A percentile compares a stretch with the other conserved stretches of the same genome.
phyloP scores from a whole-genome alignment of 2,797 vertebrate genomes.

The Falco concolor region DNA sequence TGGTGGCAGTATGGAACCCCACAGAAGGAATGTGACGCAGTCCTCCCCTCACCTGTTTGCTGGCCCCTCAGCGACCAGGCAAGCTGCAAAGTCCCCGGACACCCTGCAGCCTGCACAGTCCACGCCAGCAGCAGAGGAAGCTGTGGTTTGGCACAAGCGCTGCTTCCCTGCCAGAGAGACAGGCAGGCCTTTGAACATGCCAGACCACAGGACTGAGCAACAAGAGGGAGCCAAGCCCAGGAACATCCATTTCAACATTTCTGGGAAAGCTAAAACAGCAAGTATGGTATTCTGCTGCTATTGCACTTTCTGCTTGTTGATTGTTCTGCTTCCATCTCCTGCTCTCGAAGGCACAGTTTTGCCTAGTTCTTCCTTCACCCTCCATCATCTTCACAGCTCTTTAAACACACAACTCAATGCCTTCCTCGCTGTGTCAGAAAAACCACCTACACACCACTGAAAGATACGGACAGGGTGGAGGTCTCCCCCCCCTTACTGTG shows the following conservation, averaged over 20 bases:
- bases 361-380: neutral
- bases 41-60: no score
- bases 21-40: fast-evolving
- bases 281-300: neutral
- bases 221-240: neutral
- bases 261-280: neutral
- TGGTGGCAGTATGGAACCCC: neutral
- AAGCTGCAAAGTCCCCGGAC: neutral
- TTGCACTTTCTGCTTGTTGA: neutral
- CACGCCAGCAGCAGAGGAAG: neutral
- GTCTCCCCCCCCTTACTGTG: no score
- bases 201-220: neutral
- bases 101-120: neutral
- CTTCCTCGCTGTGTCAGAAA: neutral
- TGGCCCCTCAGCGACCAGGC: neutral
- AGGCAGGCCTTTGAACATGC: neutral
- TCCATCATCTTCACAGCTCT: neutral
- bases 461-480: neutral
- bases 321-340: neutral
- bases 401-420: neutral
- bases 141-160: neutral
- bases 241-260: neutral
- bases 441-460: fast-evolving
- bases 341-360: neutral
- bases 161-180: neutral